Conservation (phyloP, 2,113 vertebrate genomes). For the Nerophis lumbriciformis region DNA sequence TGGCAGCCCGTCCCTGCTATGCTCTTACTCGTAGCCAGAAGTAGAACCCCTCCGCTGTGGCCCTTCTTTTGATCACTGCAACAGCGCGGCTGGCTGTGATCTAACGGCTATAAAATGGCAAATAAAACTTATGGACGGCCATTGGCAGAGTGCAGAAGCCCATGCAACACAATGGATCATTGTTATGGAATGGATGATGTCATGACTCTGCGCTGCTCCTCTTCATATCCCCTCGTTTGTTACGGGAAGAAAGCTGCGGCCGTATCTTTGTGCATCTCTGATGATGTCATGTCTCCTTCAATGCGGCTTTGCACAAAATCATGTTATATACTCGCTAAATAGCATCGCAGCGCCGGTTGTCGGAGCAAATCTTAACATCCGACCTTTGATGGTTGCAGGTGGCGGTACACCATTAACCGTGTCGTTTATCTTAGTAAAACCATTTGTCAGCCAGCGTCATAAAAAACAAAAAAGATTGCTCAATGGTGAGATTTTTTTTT, state of each 20-base stretch:
- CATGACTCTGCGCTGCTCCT: constrained; percentile 53
- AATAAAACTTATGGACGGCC: constrained; percentile 73
- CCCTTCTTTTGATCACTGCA: constrained; percentile 54
- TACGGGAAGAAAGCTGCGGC: constrained; percentile 42
- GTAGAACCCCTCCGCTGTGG: constrained; percentile 24
- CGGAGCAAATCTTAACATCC: not conserved
- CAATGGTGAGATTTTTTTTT: no score
- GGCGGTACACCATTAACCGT: no score
- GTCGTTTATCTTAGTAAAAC: no score
- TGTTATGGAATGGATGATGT: constrained; percentile 75
- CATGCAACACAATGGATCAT: constrained; percentile 71
- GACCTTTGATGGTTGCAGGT: not conserved
- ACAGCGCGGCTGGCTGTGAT: constrained; percentile 69
- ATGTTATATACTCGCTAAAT: not conserved
- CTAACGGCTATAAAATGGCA: constrained; percentile 77
- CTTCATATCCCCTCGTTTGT: constrained; percentile 44
- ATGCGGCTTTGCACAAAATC: constrained; percentile 4
- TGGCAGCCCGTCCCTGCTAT: constrained; percentile 28
- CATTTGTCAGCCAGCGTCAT: no score
- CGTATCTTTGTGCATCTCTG: constrained; percentile 53
- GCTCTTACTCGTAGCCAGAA: constrained; percentile 42
- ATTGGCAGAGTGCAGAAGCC: constrained; percentile 65
- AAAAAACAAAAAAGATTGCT: no score
- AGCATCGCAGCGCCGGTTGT: not conserved
- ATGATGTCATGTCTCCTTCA: constrained; percentile 60